phyloP scores from a whole-genome alignment of 2,797 vertebrate genomes.

The Danio aesculapii region DNA sequence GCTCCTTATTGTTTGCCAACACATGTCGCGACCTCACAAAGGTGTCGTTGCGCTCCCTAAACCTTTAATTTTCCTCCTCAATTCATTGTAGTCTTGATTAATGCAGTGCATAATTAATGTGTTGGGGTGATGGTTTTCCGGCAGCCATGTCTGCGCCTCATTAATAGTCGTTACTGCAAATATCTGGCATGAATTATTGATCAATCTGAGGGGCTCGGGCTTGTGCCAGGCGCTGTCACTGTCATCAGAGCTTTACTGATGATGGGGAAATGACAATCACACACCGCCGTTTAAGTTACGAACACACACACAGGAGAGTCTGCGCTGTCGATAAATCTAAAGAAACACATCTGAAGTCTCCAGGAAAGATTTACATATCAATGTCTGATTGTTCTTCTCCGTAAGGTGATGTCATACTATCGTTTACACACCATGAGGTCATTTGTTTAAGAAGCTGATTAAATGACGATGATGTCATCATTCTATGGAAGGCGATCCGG shows the following conservation, averaged over 20 bases:
- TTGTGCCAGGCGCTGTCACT: constrained; percentile 10
- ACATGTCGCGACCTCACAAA: not conserved
- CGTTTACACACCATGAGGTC: not conserved
- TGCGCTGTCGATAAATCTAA: not conserved
- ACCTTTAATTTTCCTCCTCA: not conserved
- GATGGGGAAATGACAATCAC: constrained; percentile 13
- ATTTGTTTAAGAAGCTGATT: no score
- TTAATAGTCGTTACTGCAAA: constrained; percentile 50
- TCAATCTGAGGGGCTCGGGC: constrained; percentile 5
- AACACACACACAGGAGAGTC: not conserved
- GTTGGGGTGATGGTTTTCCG: constrained; percentile 34
- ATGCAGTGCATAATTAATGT: constrained; percentile 16
- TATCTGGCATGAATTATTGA: constrained; percentile 59
- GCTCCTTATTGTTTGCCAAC: not conserved
- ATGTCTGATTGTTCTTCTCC: not conserved
- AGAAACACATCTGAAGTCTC: not conserved
- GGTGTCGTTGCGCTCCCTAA: no score
- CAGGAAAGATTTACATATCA: not conserved
- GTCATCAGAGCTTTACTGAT: constrained; percentile 28
- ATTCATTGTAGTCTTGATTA: constrained; percentile 11
- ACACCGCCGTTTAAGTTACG: no score
- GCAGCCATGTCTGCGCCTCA: constrained; percentile 28
- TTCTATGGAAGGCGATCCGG: no score
- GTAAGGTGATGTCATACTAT: not conserved
- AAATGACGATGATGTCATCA: no score